A percentile compares a stretch with the other conserved stretches of the same genome.
Conservation (phyloP, 2,797 vertebrate species). For the Arctocebus calabarensis region DNA sequence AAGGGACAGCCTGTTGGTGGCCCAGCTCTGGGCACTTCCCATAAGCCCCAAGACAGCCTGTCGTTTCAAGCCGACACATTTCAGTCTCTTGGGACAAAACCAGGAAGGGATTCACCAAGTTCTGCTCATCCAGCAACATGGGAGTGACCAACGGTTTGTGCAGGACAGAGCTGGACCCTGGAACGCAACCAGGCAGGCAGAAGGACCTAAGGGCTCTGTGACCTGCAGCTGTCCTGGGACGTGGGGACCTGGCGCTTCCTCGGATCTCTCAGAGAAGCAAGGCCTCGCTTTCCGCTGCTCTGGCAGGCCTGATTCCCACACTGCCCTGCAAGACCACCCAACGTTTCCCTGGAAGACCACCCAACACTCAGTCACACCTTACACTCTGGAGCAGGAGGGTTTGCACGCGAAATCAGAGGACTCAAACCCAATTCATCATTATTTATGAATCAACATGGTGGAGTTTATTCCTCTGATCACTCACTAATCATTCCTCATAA, state of each 20-base stretch:
- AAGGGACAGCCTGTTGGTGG: fast-evolving
- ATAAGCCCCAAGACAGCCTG: not conserved
- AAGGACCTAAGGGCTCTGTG: no score
- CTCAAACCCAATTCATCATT: constrained; percentile 84
- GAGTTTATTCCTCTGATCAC: constrained; percentile 91
- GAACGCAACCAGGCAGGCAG: no score
- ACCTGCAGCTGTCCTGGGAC: not conserved
- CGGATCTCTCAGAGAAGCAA: fast-evolving
- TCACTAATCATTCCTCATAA: constrained; percentile 92
- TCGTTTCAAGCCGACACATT: not conserved
- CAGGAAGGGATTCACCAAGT: not conserved
- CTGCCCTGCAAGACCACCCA: not conserved
- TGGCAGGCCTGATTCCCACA: not conserved
- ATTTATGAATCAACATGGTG: constrained; percentile 89
- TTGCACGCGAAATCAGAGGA: constrained; percentile 71
- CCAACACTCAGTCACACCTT: not conserved
- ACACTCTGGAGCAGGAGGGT: constrained; percentile 37
- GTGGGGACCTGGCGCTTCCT: fast-evolving
- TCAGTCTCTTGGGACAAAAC: constrained; percentile 31
- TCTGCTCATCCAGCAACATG: not conserved
- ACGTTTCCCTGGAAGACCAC: not conserved
- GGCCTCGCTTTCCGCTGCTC: not conserved
- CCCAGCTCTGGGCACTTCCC: not conserved
- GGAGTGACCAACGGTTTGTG: not conserved
- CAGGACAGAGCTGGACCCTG: not conserved